Base-by-base conservation (phyloP, 1,140 invertebrate genomes). In the Sycophila sp. region DNA sequence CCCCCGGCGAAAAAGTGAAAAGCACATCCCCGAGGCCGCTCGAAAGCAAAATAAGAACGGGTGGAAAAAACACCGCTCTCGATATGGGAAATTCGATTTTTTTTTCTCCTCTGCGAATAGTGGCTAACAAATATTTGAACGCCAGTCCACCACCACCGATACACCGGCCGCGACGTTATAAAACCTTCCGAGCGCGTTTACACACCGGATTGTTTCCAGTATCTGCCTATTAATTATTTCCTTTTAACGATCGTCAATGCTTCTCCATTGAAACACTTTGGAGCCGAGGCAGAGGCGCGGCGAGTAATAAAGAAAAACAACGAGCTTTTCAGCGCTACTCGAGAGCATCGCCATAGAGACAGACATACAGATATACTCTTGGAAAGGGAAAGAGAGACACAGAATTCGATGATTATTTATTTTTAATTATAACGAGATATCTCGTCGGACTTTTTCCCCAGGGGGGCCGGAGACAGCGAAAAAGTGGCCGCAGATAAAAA, bases 371-470 rank as follows among this genome's bases (percentile, higher is more conserved):
- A 42, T 15, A 42, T 10, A 24, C 13, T 40, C 30, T 55, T 4
- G 26, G 32, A 55, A 22, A 17, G 15, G 42, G 15, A 15, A 51
- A 17, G n/a, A n/a, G n/a, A n/a, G n/a, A n/a, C n/a, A n/a, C n/a
- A n/a, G n/a, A n/a, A n/a, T n/a, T n/a, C n/a, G 34, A 60, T 66
- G 75, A 80, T 79, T 78, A 78, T 80, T 80, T 80, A 75, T 67
- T 76, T 79, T 80, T 79, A 78, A 80, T 80, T 79, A 80, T 73
- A 60, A 30, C 28, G 3, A 22, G 17, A 15, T 5, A 45, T 58
- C 36, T 47, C 45, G 6, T 45, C 34, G 30, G 26, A 1, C 49
- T 55, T 65, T 42, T 53, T 36, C 2, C 17, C 36, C 55, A 22
- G 4, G n/a, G 26, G 5, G 15, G 28, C 22, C n/a, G n/a, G 26